Conservation (phyloP, 2,888 invertebrate species). For the Trilocha varians region DNA sequence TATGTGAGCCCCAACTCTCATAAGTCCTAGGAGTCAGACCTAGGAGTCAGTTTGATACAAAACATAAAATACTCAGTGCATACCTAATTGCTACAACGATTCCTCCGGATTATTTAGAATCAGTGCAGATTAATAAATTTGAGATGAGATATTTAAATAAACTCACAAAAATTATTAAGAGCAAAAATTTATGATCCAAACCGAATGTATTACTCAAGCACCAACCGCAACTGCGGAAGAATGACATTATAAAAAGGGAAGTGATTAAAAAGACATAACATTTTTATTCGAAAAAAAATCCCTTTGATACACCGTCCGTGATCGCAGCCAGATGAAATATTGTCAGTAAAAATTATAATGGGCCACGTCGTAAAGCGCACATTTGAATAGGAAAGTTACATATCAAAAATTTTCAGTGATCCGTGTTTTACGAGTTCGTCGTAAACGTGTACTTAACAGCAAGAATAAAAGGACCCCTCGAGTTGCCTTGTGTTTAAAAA, state of each 20-base stretch:
- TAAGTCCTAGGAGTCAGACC: too few species aligned
- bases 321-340: conserved; percentile 57
- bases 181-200: background rate
- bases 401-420: conserved; percentile 74
- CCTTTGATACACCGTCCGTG: conserved; percentile 61
- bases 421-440: conserved; percentile 70
- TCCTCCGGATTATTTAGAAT: background rate
- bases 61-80: too few species aligned
- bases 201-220: background rate
- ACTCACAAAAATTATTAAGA: background rate
- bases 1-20: too few species aligned
- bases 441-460: conserved; percentile 68
- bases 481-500: conserved; percentile 51
- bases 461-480: conserved; percentile 54
- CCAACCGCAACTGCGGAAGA: conserved; percentile 9
- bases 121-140: background rate
- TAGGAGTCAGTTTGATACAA: too few species aligned
- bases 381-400: conserved; percentile 73
- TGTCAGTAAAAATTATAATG: conserved; percentile 68
- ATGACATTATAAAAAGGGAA: conserved; percentile 44
- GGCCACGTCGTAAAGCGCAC: conserved; percentile 58
- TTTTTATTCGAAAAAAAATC: conserved; percentile 52
- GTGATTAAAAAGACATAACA: conserved; percentile 67
- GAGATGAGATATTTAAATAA: background rate
- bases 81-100: too few species aligned